Base-by-base conservation (phyloP, 2,113 vertebrate species). In the Desmodus rotundus region DNA sequence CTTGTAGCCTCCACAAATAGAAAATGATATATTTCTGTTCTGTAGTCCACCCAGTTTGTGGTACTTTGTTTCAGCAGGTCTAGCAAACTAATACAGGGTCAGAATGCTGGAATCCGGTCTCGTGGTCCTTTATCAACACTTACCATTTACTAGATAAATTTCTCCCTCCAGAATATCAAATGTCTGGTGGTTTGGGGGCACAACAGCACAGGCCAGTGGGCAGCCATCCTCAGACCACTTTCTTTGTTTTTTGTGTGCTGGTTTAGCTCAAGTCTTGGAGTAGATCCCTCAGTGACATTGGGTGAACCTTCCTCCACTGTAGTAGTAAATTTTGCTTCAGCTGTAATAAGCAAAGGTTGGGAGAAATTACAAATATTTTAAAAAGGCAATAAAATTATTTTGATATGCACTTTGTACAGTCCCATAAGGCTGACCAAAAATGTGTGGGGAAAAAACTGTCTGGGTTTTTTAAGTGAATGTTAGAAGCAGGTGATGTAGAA, bases 351-450 rank as follows among this genome's bases (percentile, higher is more conserved):
- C 68, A 94, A 96, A 94, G n/a, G 81, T 89, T 80, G 41, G 52
- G 81, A 97, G 80, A 96, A 96, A 96, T 91, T 91, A 87, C 93
- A 93, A 97, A 96, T 92, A 89, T 97, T 96, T 96, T 52, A 56
- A 94, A 96, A 97, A 97, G 88, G 17, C 72, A 95, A 63, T 91
- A 13, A 94, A 95, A 92, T 89, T 82, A 93, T 91, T 96, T 92
- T 93, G 94, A 95, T 93, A 90, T 16, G 63, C 28, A 92, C 31
- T 96, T 95, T 91, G 26, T 68, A 67, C 9, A 68, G 28, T 24
- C 15, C 22, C 22, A 43, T 83, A 76, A 96, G 31, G 28, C 63
- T 97, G 70, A 86, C 50, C 58, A 89, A 91, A 86, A 68, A 96
- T 38, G 87, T 89, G 80, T 91, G 76, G 86, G 54, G 16, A 17